Evolutionary conservation across 2,113 vertebrate genomes (phyloP), one percentile per base, ranked within the genome.

Genomic region (Corythornis madagascariensis): DNA sequence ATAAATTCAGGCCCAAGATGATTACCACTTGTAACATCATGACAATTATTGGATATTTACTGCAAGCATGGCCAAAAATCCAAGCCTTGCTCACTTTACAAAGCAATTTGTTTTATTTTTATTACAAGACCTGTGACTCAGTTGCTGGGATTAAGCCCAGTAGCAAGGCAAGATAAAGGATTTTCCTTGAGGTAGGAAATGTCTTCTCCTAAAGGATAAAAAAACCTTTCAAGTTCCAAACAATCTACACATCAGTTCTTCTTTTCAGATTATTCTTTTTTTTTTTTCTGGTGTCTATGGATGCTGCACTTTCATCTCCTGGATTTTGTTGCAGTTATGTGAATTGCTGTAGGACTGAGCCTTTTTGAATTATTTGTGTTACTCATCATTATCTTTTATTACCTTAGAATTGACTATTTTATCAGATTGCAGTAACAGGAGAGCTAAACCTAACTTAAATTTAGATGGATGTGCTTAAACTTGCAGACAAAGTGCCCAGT

Each of bases 251-350:
- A 12, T 40, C 4, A 53, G 29, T 57, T 61, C 61, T 76, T 45
- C 18, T 79, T 89, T 84, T 85, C 50, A 61, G 29, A 35, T 79
- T 1, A 38, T 47, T 82, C 21, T 21, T 0, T 1, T 13, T 0
- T 1, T 13, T 35, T 88, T 90, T 70, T 53, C n/a, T 93, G n/a
- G 12, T 77, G 33, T 77, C 48, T 56, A 1, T 67, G 57, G 16
- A 67, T 60, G 28, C 26, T 86, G 1, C 3, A 1, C 13, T 88
- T 90, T 65, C 29, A 38, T 78, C 35, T 81, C 57, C n/a, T 81
- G 69, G 16, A 26, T 18, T 55, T 91, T 25, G 4, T 64, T 73
- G 57, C 42, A 76, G 79, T 75, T 47, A 35, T 8, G 7, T 76
- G 61, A 63, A 28, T 5, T 28, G n/a, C 74, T 86, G 31, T 69